These are phyloP conservation scores for Melanotaenia boesemani DNA, from an alignment of 2,797 vertebrate genomes.

Conservation along the genomic window DNA sequence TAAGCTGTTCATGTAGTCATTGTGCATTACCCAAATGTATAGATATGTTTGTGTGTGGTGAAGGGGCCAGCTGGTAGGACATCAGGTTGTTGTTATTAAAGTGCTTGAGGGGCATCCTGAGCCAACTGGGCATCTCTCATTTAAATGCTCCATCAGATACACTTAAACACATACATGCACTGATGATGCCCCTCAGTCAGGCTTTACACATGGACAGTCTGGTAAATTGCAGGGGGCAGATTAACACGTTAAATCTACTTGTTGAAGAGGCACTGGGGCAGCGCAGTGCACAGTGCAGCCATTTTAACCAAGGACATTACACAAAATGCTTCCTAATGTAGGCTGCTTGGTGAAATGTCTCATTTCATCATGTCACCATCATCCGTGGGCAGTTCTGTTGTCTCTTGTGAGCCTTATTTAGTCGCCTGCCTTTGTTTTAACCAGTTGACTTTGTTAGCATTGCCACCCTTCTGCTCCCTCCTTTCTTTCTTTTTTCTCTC, in stretches of 20 bases:
- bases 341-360: constrained; percentile 36
- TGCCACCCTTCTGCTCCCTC: not conserved
- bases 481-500: constrained; percentile 21
- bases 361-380: constrained; percentile 43
- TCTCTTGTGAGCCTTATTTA: constrained; percentile 59
- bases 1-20: constrained; percentile 17
- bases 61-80: constrained; percentile 56
- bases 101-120: constrained; percentile 36
- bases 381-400: constrained; percentile 25
- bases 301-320: constrained; percentile 47
- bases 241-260: constrained; percentile 72
- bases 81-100: constrained; percentile 48
- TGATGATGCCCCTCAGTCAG: constrained; percentile 27
- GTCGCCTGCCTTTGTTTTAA: constrained; percentile 54
- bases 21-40: not conserved
- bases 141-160: constrained; percentile 51
- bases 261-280: constrained; percentile 58
- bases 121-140: constrained; percentile 41
- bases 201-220: constrained; percentile 52
- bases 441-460: constrained; percentile 32
- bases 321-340: constrained; percentile 25
- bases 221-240: constrained; percentile 62
- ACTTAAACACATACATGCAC: constrained; percentile 27
- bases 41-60: constrained; percentile 4
- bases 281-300: constrained; percentile 21